A percentile compares a stretch with the other conserved stretches of the same genome.
These are phyloP conservation scores for Lutjanus erythropterus DNA, from an alignment of 2,113 vertebrate species.

Conservation along the genomic window DNA sequence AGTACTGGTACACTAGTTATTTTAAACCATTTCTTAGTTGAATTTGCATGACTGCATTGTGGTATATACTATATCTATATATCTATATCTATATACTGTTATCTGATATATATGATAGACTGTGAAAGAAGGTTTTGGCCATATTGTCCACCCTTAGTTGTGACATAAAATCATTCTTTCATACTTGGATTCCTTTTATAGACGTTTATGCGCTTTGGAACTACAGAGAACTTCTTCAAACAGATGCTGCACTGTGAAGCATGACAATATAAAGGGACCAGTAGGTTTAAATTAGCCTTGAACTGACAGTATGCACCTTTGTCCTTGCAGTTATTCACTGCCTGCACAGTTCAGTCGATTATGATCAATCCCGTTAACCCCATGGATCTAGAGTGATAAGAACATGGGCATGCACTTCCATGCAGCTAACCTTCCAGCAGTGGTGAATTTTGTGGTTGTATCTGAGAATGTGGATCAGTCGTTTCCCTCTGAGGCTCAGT, in stretches of 20 bases:
- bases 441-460: neutral
- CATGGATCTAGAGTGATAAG: neutral
- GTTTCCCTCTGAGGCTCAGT: neutral
- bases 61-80: too few relatives aligned
- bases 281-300: neutral
- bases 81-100: too few relatives aligned
- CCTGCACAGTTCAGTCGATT: neutral
- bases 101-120: too few relatives aligned
- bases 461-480: neutral
- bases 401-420: neutral
- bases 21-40: too few relatives aligned
- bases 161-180: neutral
- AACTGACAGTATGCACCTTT: neutral
- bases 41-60: too few relatives aligned
- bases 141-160: too few relatives aligned
- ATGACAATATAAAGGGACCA: neutral
- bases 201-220: neutral
- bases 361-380: neutral
- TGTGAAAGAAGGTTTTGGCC: too few relatives aligned
- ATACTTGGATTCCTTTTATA: neutral
- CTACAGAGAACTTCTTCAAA: neutral
- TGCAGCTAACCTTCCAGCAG: neutral
- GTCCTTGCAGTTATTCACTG: slow-evolving; percentile 3
- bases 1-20: too few relatives aligned
- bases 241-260: neutral